phyloP scores from a whole-genome alignment of 2,113 vertebrate genomes.

The Alligator mississippiensis region DNA sequence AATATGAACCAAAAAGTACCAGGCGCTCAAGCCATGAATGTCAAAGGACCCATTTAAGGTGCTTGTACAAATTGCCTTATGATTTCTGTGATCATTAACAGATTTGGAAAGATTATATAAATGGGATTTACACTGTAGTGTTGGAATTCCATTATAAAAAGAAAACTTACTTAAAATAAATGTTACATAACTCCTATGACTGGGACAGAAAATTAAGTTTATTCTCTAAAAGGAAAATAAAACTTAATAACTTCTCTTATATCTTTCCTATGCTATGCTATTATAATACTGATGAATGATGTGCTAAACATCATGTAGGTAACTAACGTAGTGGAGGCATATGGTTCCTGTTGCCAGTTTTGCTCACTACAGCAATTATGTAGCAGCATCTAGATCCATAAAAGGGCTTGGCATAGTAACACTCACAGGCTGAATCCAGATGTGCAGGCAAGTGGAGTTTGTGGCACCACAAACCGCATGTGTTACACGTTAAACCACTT shows the following conservation, averaged over 20 bases:
- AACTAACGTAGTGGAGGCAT: neutral
- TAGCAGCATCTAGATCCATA: too few species aligned
- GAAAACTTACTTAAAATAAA: neutral
- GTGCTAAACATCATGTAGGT: neutral
- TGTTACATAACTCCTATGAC: neutral
- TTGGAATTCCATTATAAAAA: neutral
- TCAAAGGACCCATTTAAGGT: neutral
- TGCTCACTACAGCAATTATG: too few species aligned
- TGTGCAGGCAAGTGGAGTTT: too few species aligned
- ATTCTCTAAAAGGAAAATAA: neutral
- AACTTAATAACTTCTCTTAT: neutral
- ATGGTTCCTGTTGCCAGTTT: neutral
- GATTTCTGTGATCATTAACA: slow-evolving; percentile 10
- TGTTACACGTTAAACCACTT: too few species aligned
- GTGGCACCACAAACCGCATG: too few species aligned
- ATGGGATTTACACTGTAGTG: neutral
- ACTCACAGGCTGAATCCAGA: too few species aligned
- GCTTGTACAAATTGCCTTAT: neutral
- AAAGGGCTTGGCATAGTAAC: too few species aligned
- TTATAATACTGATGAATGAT: neutral
- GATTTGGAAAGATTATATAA: neutral
- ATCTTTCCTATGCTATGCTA: neutral
- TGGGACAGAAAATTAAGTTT: neutral
- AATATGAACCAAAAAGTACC: neutral
- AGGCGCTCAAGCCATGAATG: neutral